Evolutionary conservation across 2,888 invertebrate species (phyloP).

Genomic region (Oscheius myriophilus): DNA sequence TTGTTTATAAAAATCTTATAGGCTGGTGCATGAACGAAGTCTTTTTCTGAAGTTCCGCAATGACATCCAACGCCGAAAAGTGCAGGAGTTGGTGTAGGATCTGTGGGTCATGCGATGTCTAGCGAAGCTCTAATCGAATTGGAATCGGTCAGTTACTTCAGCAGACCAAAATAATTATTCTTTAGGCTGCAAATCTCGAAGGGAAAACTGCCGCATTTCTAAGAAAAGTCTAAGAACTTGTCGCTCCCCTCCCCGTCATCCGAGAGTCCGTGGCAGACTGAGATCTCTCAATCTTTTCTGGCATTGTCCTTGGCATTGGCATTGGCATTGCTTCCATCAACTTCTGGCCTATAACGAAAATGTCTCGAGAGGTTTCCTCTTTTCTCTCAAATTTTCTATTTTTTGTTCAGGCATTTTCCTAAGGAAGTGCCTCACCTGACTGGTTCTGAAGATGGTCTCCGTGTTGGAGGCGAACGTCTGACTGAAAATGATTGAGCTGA

Average conservation of each 20-base stretch:
- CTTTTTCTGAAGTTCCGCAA: conserved; percentile 83
- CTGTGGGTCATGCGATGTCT: conserved; percentile 87
- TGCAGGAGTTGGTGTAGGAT: conserved; percentile 79
- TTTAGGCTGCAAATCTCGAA: conserved; percentile 14
- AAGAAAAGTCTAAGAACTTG: conserved; percentile 32
- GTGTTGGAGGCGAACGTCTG: conserved; percentile 95
- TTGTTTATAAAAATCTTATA: too few relatives aligned
- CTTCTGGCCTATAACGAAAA: conserved; percentile 61
- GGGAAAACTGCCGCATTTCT: conserved; percentile 1
- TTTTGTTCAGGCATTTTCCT: conserved; percentile 37
- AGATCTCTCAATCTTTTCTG: conserved; percentile 87
- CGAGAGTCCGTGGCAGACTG: conserved; percentile 59
- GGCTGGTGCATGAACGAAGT: conserved; percentile 84
- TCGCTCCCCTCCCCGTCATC: conserved; percentile 48
- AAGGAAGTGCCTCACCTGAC: conserved; percentile 73
- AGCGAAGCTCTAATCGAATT: conserved; percentile 84
- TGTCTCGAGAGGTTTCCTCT: conserved; percentile 34
- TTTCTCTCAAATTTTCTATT: neutral
- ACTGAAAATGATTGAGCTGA: too few relatives aligned
- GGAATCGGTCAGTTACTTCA: conserved; percentile 32
- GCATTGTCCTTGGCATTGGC: conserved; percentile 93
- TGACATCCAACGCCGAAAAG: conserved; percentile 85
- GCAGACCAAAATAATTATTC: neutral
- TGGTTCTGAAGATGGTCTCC: conserved; percentile 89
- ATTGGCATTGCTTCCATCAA: conserved; percentile 87